Conservation (phyloP, 2,888 invertebrate species). For the Parnassius smintheus region DNA sequence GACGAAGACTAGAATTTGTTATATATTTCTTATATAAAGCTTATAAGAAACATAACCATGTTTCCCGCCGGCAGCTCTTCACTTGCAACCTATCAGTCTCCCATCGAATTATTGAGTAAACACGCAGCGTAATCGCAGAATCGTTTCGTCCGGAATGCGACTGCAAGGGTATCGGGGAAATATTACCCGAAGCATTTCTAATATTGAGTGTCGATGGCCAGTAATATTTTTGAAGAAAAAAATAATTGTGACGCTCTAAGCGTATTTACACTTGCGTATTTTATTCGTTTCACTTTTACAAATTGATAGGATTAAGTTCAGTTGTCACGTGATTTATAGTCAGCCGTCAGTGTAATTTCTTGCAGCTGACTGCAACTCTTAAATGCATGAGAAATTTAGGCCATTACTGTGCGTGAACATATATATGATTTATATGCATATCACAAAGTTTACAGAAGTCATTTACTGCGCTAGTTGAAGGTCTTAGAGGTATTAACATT, state of each 20-base stretch:
- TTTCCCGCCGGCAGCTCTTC: conserved; percentile 39
- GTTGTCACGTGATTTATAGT: conserved; percentile 18
- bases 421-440: too few species aligned
- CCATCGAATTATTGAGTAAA: conserved; percentile 81
- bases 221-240: conserved; percentile 40
- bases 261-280: conserved; percentile 27
- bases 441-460: too few species aligned
- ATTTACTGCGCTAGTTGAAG: too few species aligned
- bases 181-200: conserved; percentile 63
- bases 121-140: conserved; percentile 71
- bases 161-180: conserved; percentile 66
- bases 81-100: conserved; percentile 44
- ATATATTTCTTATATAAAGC: too few species aligned
- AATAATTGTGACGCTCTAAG: conserved; percentile 29
- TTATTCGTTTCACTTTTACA: conserved; percentile 20
- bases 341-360: conserved; percentile 1
- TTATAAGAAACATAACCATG: too few species aligned
- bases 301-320: conserved; percentile 21
- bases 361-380: conserved; percentile 14
- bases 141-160: conserved; percentile 68
- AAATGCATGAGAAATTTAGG: conserved; percentile 12
- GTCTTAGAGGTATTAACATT: too few species aligned
- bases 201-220: conserved; percentile 58
- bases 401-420: too few species aligned
- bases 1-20: too few species aligned